phyloP scores from a whole-genome alignment of 2,797 vertebrate genomes.

The Arnoldichthys spilopterus region DNA sequence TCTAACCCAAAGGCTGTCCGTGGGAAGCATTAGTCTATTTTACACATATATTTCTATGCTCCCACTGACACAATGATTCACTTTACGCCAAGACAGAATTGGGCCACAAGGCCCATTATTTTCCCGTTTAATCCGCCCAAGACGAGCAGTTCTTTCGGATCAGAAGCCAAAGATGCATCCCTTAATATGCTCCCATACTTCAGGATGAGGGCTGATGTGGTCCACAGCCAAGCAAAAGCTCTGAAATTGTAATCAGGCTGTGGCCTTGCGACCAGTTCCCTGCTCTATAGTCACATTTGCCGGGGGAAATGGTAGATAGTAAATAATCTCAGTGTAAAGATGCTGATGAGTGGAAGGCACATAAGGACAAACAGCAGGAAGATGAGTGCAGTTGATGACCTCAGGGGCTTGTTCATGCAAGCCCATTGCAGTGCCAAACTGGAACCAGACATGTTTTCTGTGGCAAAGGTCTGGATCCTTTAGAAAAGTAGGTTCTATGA shows the following conservation, averaged over 20 bases:
- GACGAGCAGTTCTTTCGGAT: constrained; percentile 5
- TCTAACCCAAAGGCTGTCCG: constrained; percentile 28
- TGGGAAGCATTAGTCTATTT: constrained; percentile 27
- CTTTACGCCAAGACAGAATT: constrained; percentile 39
- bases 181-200: constrained; percentile 16
- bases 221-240: constrained; percentile 28
- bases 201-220: background rate
- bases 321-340: constrained; percentile 15
- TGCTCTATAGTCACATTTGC: constrained; percentile 9
- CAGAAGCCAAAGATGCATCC: constrained; percentile 15
- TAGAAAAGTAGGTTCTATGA: too few relatives aligned
- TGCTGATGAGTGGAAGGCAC: background rate
- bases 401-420: background rate
- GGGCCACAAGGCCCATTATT: constrained; percentile 11
- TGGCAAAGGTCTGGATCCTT: background rate
- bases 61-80: constrained; percentile 44
- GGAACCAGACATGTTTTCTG: background rate
- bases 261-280: background rate
- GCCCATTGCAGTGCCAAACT: background rate
- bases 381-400: background rate
- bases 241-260: constrained; percentile 28
- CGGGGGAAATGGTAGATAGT: background rate
- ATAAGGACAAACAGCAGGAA: background rate
- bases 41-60: constrained; percentile 30
- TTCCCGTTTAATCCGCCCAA: constrained; percentile 20